Base-by-base conservation (phyloP, 2,113 vertebrate genomes). In the Myrmecophaga tridactyla region DNA sequence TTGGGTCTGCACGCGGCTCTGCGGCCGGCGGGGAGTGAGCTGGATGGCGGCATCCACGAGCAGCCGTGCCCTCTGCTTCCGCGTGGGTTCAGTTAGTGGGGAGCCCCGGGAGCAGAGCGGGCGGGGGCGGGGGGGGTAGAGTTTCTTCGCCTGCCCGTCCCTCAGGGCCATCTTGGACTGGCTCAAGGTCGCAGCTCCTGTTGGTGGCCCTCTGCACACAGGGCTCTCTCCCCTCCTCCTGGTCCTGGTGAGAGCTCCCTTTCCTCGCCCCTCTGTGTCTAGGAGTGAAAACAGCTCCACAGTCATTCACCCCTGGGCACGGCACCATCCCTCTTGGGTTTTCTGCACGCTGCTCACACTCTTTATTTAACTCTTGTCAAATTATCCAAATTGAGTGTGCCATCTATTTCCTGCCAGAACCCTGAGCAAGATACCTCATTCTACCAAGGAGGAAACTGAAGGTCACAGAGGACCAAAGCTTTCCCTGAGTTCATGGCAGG, bases 31-130 rank as follows among this genome's bases (percentile, higher is more conserved):
- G 10, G 31, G 48, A 27, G 39, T 23, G 4, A 31, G 23, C 82
- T 7, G 8, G 4, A 5, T 0, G 13, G 43, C 1, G 1, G 73
- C 29, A 1, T 39, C 78, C 31, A 1, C 0, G 1, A 43, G 31
- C n/a, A 69, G 17, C 14, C 27, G 27, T 39, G 43, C 6, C 17
- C 46, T 39, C 14, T 51, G 60, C 46, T 29, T 23, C 94, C 29
- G 27, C 27, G 12, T 53, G 27, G 0, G 0, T 51, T 31, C 77
- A 17, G 7, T 63, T 53, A 20, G 1, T 10, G 17, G 6, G 41
- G 67, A 48, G n/a, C 65, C n/a, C 77, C 12, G 6, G 53, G 25
- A 34, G 85, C 89, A 92, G 67, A 65, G 1, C 18, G 3, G 31
- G 41, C 43, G 31, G n/a, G n/a, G n/a, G n/a, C n/a, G n/a, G n/a